phyloP scores from a whole-genome alignment of 1,140 invertebrate genomes.

The Copidosoma floridanum region DNA sequence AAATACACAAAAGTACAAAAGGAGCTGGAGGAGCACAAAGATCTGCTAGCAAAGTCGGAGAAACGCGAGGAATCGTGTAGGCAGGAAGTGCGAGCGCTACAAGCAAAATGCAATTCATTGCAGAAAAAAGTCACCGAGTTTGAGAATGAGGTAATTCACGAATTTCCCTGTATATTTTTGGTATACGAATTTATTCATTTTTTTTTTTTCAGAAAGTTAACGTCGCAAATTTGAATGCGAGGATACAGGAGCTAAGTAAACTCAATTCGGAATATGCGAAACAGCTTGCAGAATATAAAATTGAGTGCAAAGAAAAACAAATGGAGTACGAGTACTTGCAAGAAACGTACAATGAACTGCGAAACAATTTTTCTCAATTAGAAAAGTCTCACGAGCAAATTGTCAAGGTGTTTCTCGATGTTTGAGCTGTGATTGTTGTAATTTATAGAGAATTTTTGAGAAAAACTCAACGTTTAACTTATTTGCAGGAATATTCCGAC shows the following conservation, averaged over 20 bases:
- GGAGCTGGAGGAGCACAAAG: constrained; percentile 34
- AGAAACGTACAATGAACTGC: constrained; percentile 1
- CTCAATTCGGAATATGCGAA: neutral
- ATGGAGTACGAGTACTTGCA: neutral
- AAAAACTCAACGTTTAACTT: no score
- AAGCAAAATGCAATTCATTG: constrained; percentile 22
- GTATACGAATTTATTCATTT: no score
- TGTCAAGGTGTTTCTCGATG: neutral
- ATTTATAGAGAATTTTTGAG: no score
- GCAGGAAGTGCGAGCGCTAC: constrained; percentile 21
- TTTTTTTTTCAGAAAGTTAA: constrained; percentile 18
- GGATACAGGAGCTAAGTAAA: neutral
- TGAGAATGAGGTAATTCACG: constrained; percentile 21
- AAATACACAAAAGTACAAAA: constrained; percentile 26
- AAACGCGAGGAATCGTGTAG: constrained; percentile 22
- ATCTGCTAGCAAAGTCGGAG: constrained; percentile 17
- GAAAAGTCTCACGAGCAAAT: neutral
- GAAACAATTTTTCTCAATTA: neutral
- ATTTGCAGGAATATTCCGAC: no score
- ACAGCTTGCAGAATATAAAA: neutral
- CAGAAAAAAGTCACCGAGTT: constrained; percentile 25
- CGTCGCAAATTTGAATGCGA: neutral
- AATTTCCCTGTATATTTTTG: neutral
- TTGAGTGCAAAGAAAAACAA: constrained; percentile 1
- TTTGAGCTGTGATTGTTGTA: no score